Evolutionary conservation across 2,797 vertebrate species (phyloP), one percentile per base, ranked within the genome.

Genomic region (Anomalospiza imberbis): DNA sequence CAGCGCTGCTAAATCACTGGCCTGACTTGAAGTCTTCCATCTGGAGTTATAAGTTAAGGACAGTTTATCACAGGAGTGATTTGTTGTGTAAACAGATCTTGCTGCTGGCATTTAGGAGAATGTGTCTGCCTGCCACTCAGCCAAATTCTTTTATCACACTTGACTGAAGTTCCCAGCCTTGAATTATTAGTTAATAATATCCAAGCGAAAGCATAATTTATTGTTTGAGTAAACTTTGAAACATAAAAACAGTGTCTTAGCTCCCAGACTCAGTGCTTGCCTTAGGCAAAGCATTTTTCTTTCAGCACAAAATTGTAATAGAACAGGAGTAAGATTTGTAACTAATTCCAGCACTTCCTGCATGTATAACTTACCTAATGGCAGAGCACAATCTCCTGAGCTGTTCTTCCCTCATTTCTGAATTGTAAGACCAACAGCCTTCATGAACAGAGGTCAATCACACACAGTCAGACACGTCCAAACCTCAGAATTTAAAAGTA

Each of bases 161-260:
- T 92, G 89, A 95, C 58, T 80, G 88, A 93, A 92, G 92, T 89
- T 94, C 88, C 62, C 75, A 70, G 57, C 74, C 75, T 80, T 95
- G 94, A 96, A 89, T 93, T 95, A 96, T 93, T 91, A 77, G 89
- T 74, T 94, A 95, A 95, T 71, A 95, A 84, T 50, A 32, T 62
- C 80, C 13, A 15, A 76, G 78, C 3, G 19, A 91, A 96, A 80
- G 53, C 40, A 42, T 86, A 83, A 95, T 95, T 89, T 92, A 87
- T 89, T 36, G 67, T 38, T 87, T 57, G 42, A 87, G 93, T 82
- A 96, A 92, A 95, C 84, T 91, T 88, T 72, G 76, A 70, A 95
- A 91, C 78, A 38, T 19, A 75, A 58, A 47, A 47, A 17, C 29
- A 40, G 60, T 7, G 45, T 85, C 72, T 26, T 42, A 79, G 40